phyloP scores from a whole-genome alignment of 2,113 vertebrate genomes.

The Cacatua alba region DNA sequence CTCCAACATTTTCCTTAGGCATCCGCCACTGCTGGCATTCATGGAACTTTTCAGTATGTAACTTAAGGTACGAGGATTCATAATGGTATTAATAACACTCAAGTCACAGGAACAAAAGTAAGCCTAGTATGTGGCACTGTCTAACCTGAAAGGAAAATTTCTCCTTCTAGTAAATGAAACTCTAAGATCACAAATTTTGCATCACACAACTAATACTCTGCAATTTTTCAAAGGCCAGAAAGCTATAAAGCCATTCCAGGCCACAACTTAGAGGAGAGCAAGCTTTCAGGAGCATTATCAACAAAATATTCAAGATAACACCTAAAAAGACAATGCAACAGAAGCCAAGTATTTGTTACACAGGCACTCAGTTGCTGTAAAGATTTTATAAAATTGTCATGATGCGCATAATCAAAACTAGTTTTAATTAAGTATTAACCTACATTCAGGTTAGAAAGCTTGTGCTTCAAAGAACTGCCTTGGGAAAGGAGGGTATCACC shows the following conservation, averaged over 20 bases:
- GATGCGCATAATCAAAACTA: not conserved
- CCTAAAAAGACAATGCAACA: not conserved
- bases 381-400: not conserved
- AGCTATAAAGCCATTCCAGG: not conserved
- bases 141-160: not conserved
- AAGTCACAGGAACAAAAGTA: not conserved
- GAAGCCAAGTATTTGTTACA: not conserved
- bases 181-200: not conserved
- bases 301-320: not conserved
- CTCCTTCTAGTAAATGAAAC: not conserved
- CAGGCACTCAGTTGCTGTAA: not conserved
- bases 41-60: not conserved
- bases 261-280: not conserved
- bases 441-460: not conserved
- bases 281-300: not conserved
- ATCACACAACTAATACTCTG: not conserved
- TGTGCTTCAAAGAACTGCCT: not conserved
- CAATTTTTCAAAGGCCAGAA: not conserved
- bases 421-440: not conserved
- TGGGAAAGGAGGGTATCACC: not conserved
- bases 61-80: accelerated
- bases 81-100: not conserved
- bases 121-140: accelerated
- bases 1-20: not conserved
- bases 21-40: not conserved